Percentiles rank a stretch among this genome's conserved stretches.
These are phyloP conservation scores for Elysia crispata DNA, from an alignment of 2,888 invertebrate species.

Conservation along the genomic window DNA sequence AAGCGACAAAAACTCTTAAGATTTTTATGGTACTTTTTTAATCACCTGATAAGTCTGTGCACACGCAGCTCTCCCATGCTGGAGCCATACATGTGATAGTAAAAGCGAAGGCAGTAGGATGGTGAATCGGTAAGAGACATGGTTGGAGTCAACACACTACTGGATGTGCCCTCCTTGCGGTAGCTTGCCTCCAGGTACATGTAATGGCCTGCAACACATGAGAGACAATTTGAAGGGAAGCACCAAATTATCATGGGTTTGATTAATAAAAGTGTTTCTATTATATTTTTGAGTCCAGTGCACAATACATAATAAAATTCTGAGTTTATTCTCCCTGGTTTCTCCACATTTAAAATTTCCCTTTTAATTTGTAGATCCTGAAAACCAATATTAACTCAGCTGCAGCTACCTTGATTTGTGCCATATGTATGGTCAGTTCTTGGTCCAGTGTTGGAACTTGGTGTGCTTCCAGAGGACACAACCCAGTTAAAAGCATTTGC, in stretches of 20 bases:
- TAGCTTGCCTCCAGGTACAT: constrained; percentile 77
- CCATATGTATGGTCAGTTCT: constrained; percentile 67
- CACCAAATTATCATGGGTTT: too few species aligned
- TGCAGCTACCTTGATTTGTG: constrained; percentile 58
- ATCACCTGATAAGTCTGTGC: constrained; percentile 44
- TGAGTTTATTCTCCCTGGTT: too few species aligned
- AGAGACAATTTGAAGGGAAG: too few species aligned
- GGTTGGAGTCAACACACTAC: constrained; percentile 78
- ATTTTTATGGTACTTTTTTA: too few species aligned
- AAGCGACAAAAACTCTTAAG: too few species aligned
- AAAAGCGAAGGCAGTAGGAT: constrained; percentile 69
- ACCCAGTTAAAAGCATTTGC: constrained; percentile 72
- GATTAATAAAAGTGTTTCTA: too few species aligned
- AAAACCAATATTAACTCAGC: too few species aligned
- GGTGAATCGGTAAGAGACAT: constrained; percentile 50
- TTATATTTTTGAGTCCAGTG: too few species aligned
- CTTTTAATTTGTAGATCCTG: too few species aligned
- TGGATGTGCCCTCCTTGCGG: constrained; percentile 79
- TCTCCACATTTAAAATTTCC: too few species aligned
- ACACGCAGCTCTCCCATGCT: constrained; percentile 68
- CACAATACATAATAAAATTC: too few species aligned
- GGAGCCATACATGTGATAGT: constrained; percentile 71
- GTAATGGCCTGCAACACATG: constrained; percentile 66
- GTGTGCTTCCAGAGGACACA: constrained; percentile 58
- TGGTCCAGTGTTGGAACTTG: constrained; percentile 64